These are phyloP conservation scores for Anisognathus igniventris DNA, from an alignment of 2,797 vertebrate species.

Conservation along the genomic window DNA sequence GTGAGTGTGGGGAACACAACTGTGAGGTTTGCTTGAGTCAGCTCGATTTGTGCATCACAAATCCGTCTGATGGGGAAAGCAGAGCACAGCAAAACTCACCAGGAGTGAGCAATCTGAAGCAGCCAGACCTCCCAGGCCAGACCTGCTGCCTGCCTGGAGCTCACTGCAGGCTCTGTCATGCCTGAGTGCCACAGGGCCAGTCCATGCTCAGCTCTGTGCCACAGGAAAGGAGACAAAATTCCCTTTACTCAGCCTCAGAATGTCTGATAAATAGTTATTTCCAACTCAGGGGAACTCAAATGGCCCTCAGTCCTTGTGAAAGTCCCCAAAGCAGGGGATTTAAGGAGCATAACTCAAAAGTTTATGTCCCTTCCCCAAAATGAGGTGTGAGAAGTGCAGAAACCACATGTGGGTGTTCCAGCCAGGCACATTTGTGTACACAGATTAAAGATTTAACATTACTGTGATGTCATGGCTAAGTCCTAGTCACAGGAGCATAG, in stretches of 20 bases:
- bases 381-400: neutral
- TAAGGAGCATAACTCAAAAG: neutral
- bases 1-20: neutral
- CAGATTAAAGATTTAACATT: neutral
- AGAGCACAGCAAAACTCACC: neutral
- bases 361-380: neutral
- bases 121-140: neutral
- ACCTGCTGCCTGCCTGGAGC: neutral
- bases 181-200: neutral
- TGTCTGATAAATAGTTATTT: accelerated
- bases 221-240: neutral
- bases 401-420: neutral
- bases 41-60: neutral
- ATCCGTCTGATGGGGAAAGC: neutral
- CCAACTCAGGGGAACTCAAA: neutral
- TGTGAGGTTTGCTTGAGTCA: neutral
- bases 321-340: neutral
- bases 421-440: neutral
- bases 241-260: neutral
- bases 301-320: neutral
- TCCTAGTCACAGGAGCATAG: neutral
- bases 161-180: neutral
- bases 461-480: neutral
- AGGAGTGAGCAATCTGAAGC: neutral
- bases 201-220: neutral